Evolutionary conservation across 2,797 vertebrate species (phyloP).

Genomic region (Gymnopithys bicolor): DNA sequence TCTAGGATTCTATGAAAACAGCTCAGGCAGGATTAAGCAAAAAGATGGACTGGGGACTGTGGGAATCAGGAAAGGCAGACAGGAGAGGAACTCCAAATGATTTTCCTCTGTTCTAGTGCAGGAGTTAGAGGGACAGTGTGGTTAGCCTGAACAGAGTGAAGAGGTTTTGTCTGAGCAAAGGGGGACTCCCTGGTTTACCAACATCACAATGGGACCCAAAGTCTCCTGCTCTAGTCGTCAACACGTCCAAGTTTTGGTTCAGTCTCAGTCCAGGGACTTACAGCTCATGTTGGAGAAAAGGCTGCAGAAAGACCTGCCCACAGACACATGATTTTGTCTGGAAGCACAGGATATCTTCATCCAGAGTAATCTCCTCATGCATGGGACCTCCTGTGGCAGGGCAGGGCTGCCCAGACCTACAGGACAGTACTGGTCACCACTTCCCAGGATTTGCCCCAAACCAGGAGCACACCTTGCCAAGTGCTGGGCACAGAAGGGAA

Average conservation of each 20-base stretch:
- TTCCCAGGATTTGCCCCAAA: background rate
- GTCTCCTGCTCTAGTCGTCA: background rate
- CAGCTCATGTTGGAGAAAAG: background rate
- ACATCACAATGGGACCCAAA: background rate
- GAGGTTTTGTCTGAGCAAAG: background rate
- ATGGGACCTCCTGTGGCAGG: background rate
- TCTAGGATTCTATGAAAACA: background rate
- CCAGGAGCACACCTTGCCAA: background rate
- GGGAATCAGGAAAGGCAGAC: slow-evolving; percentile 10
- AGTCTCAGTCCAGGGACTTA: background rate
- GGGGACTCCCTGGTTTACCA: background rate
- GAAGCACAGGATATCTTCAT: background rate
- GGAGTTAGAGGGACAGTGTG: background rate
- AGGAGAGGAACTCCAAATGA: background rate
- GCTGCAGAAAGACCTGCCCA: background rate
- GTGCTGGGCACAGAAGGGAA: background rate
- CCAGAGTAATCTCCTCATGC: background rate
- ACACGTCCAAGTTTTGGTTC: background rate
- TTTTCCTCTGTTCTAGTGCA: background rate
- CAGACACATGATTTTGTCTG: background rate
- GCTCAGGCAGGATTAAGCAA: slow-evolving; percentile 58
- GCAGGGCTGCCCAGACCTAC: background rate
- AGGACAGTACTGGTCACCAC: fast-evolving
- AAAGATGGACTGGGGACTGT: slow-evolving; percentile 30
- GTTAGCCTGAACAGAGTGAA: background rate